Base-by-base conservation (phyloP, 1,140 invertebrate genomes). In the Proctacanthus coquilletti region DNA sequence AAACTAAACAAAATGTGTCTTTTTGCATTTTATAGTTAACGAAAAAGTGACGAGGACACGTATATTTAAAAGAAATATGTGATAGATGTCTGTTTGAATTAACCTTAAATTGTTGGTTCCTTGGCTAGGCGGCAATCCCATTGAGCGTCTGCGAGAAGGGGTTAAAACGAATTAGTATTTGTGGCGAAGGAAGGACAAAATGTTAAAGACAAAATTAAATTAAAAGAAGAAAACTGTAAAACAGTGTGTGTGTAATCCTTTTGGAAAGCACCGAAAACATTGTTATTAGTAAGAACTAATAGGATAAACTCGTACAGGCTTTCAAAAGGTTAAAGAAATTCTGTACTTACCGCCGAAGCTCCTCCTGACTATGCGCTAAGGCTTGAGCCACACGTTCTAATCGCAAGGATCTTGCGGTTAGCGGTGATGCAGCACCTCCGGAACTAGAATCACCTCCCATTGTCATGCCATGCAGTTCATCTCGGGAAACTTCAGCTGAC, bases 321-420 rank as follows among this genome's bases (percentile, higher is more conserved):
- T n/a, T n/a, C n/a, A n/a, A n/a, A n/a, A n/a, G n/a, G n/a, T n/a
- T n/a, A n/a, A n/a, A n/a, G n/a, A n/a, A 32, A 13, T 32, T n/a
- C n/a, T 52, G 46, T 46, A 66, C 65, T 41, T 70, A 80, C 66
- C 77, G 75, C 50, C 82, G 64, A 13, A 88, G 62, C 49, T 92
- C 81, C 60, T 92, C 87, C 51, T 84, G 75, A 65, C 84, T 89
- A 38, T 88, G 84, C 27, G 85, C 83, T 29, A 89, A 64, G 8
- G 82, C 84, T 51, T 86, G 78, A 42, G 83, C 83, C 18, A 86
- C 82, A 40, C 83, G 65, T 63, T 92, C 85, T 23, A 93, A 66
- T 21, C 83, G 71, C 43, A 93, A 65, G 17, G 87, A 88, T 36
- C 85, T 72, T 21, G 83, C 83, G 3, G 87, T 91, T 20, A 89